phyloP scores from a whole-genome alignment of 2,888 invertebrate species.

The Trichopoda pennipes region DNA sequence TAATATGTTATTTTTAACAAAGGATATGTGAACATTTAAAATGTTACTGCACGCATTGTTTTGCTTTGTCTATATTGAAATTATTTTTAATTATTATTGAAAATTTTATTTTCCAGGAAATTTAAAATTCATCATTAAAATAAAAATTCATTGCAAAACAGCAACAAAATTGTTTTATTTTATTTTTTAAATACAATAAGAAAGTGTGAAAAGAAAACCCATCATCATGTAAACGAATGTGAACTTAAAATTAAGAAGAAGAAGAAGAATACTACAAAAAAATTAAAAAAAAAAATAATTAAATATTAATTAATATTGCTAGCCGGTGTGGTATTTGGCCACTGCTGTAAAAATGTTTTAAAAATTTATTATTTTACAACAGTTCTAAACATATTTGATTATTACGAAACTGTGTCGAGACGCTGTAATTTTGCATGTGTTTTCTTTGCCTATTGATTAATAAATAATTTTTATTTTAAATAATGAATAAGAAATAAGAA shows the following conservation, averaged over 20 bases:
- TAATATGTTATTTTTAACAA: slow-evolving; percentile 43
- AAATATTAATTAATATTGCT: slow-evolving; percentile 29
- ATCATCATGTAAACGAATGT: slow-evolving; percentile 9
- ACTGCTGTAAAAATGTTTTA: slow-evolving; percentile 31
- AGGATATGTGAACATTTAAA: slow-evolving; percentile 29
- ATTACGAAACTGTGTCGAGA: slow-evolving; percentile 20
- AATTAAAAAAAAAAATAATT: neutral
- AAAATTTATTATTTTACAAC: slow-evolving; percentile 25
- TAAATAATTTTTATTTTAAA: slow-evolving; percentile 29
- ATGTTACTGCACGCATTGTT: slow-evolving; percentile 15
- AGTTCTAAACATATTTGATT: slow-evolving; percentile 18
- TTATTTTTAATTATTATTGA: slow-evolving; percentile 43
- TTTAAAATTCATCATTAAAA: slow-evolving; percentile 47
- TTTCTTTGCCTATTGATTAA: neutral
- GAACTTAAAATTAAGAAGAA: slow-evolving; percentile 29
- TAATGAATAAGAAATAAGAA: too few relatives aligned
- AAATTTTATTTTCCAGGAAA: slow-evolving; percentile 66
- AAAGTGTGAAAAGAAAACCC: slow-evolving; percentile 28
- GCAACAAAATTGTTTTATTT: neutral
- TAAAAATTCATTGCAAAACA: slow-evolving; percentile 3
- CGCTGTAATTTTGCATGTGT: neutral
- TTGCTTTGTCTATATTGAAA: slow-evolving; percentile 31
- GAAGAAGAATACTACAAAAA: slow-evolving; percentile 17
- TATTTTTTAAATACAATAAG: neutral
- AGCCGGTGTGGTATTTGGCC: slow-evolving; percentile 42